Base-by-base conservation (phyloP, 2,797 vertebrate species). In the Microhierax caerulescens region DNA sequence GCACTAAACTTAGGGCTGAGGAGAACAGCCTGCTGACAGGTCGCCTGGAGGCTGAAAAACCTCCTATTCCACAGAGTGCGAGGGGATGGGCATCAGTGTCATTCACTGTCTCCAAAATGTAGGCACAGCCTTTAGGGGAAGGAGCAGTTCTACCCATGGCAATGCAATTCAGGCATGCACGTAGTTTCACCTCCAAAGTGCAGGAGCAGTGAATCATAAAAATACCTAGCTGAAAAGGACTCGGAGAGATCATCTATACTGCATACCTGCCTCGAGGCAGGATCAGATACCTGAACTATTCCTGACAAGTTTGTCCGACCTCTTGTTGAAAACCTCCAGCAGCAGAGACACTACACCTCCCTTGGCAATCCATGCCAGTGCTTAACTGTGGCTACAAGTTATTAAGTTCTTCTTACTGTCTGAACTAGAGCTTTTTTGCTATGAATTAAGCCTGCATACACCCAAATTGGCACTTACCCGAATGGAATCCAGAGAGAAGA, bases 21-120 rank as follows among this genome's bases (percentile, higher is more conserved):
- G 64, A 89, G 90, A 77, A 57, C 60, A 96, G 88, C 43, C 60
- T 50, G 80, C 85, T 89, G 88, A 70, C 92, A 94, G 77, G 36
- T 39, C 3, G 57, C 84, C 77, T 43, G 48, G 53, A 83, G 92
- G 90, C 81, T 89, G 68, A n/a, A 18, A 56, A 72, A 25, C 68
- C 72, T 90, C 41, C 88, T 73, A n/a, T 34, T 43, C 21, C 70
- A 10, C 8, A 8, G 72, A 51, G 72, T 8, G 72, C 86, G 72
- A 93, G 64, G 83, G 64, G 56, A 83, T 59, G 90, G 63, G 61
- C 73, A 69, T 9, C 75, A 11, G 24, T 6, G 41, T n/a, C 64
- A 34, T 3, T 72, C 18, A 2, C 25, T 39, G 51, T n/a, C 82
- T 80, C 39, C 68, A 60, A 75, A 93, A 64, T 1, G 0, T 3